Conservation (phyloP, 2,113 vertebrate species). For the Gavia stellata region DNA sequence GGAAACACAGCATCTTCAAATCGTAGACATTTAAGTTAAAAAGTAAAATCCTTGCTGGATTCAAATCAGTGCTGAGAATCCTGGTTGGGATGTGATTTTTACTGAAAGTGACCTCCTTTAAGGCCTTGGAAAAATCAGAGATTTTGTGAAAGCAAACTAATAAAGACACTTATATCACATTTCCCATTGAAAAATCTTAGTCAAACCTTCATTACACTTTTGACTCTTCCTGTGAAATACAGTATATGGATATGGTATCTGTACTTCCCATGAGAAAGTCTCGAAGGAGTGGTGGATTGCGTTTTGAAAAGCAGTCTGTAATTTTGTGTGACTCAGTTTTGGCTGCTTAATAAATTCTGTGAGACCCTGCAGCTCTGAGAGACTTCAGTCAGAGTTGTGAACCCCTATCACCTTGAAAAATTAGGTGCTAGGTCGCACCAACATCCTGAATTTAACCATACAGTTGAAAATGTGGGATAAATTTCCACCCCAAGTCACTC, state of each 20-base stretch:
- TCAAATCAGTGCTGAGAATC: neutral
- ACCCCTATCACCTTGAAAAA: neutral
- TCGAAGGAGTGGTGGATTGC: neutral
- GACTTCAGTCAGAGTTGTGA: neutral
- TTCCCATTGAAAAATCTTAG: neutral
- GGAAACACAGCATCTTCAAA: neutral
- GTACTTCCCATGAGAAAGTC: neutral
- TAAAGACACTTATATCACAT: neutral
- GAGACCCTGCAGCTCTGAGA: neutral
- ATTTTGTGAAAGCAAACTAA: neutral
- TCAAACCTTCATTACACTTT: neutral
- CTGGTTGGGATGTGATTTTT: neutral
- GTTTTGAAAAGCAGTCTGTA: neutral
- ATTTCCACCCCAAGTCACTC: neutral
- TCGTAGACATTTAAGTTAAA: neutral
- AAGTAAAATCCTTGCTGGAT: neutral
- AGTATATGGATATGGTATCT: neutral
- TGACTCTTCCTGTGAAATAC: neutral
- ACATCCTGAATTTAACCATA: neutral
- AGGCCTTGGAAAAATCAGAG: neutral
- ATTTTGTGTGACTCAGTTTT: neutral
- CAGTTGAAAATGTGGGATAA: neutral
- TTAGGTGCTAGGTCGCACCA: neutral
- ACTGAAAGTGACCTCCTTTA: neutral
- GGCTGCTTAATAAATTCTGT: neutral